phyloP scores from a whole-genome alignment of 2,113 vertebrate species.

The Hippocampus barbouri region DNA sequence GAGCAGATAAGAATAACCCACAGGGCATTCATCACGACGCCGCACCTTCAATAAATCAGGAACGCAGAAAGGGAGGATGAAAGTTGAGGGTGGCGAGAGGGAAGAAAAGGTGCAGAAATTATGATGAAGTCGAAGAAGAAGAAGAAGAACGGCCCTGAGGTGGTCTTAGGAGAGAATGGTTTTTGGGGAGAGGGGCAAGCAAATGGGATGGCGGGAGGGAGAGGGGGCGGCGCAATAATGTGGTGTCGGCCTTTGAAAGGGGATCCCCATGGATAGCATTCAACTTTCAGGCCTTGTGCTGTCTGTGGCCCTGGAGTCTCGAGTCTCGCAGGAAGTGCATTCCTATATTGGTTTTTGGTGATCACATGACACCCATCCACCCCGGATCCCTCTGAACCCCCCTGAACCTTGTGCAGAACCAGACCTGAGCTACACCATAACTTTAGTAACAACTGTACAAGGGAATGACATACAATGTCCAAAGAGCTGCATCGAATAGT shows the following conservation, averaged over 20 bases:
- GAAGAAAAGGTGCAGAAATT: slow-evolving; percentile 7
- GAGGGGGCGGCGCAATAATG: too few relatives aligned
- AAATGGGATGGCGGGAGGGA: slow-evolving; percentile 24
- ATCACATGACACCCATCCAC: slow-evolving; percentile 59
- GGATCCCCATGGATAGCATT: slow-evolving; percentile 55
- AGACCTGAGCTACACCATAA: neutral
- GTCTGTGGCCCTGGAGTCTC: slow-evolving; percentile 58
- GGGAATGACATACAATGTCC: neutral
- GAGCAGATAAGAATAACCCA: slow-evolving; percentile 69
- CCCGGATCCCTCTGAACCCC: slow-evolving; percentile 22
- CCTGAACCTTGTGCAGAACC: neutral
- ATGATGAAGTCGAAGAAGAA: slow-evolving; percentile 2
- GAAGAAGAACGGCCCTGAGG: slow-evolving; percentile 11
- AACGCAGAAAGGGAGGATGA: slow-evolving; percentile 24
- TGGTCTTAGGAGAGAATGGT: slow-evolving; percentile 50
- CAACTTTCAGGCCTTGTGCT: slow-evolving; percentile 50
- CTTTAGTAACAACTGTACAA: neutral
- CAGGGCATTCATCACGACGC: slow-evolving; percentile 57
- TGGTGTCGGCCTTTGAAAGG: slow-evolving; percentile 59
- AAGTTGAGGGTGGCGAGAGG: slow-evolving; percentile 20
- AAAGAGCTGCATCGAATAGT: neutral
- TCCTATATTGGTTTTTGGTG: slow-evolving; percentile 47
- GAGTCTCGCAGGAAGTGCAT: slow-evolving; percentile 66
- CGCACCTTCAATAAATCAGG: slow-evolving; percentile 61
- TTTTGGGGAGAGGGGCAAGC: slow-evolving; percentile 42